Percentiles rank a stretch among this genome's conserved stretches.
These are phyloP conservation scores for Lysandra coridon DNA, from an alignment of 2,888 invertebrate species.

Conservation along the genomic window DNA sequence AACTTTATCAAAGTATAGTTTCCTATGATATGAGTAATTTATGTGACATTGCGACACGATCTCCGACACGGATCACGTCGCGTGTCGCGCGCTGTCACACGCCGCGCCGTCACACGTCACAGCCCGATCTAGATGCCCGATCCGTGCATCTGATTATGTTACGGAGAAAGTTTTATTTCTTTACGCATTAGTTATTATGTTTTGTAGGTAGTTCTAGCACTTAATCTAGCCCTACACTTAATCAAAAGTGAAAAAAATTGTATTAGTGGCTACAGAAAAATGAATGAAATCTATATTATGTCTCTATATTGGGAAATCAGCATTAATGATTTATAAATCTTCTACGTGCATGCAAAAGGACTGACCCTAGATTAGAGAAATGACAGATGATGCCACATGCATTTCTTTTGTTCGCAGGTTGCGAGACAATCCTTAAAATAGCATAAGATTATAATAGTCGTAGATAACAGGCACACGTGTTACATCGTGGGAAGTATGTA, in stretches of 20 bases:
- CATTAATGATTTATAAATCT: no score
- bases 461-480: slow-evolving; percentile 8
- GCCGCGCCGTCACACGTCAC: slow-evolving; percentile 8
- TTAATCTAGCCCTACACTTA: background rate
- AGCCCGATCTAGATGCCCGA: slow-evolving; percentile 15
- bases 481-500: slow-evolving; percentile 39
- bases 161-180: slow-evolving; percentile 13
- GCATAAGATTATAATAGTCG: background rate
- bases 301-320: no score
- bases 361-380: no score
- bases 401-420: background rate
- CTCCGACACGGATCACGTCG: slow-evolving; percentile 22
- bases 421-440: background rate
- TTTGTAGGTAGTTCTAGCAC: background rate
- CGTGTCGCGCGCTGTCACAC: slow-evolving; percentile 20
- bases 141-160: slow-evolving; percentile 13
- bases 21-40: background rate
- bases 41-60: slow-evolving; percentile 15
- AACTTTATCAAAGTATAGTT: background rate
- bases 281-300: no score
- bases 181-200: background rate
- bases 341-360: no score
- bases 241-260: no score
- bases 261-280: no score
- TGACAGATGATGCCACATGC: no score